These are phyloP conservation scores for Amblyteles armatorius DNA, from an alignment of 2,888 invertebrate genomes.

Conservation along the genomic window DNA sequence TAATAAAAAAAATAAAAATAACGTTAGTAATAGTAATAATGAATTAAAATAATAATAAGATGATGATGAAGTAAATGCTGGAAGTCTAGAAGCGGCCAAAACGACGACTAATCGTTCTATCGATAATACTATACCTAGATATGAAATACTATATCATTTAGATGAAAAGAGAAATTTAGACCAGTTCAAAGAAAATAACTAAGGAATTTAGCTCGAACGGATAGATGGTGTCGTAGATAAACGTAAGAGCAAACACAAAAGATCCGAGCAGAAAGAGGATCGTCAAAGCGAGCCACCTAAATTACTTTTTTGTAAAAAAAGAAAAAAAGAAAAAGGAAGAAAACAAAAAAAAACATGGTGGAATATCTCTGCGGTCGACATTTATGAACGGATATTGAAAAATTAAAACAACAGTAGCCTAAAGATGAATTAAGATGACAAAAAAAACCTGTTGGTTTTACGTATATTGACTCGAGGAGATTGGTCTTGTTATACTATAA, in stretches of 20 bases:
- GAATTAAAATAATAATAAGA: constrained; percentile 17
- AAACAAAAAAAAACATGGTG: constrained; percentile 40
- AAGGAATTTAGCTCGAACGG: constrained; percentile 55
- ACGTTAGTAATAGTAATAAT: constrained; percentile 37
- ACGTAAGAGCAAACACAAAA: constrained; percentile 15
- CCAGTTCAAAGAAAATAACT: constrained; percentile 43
- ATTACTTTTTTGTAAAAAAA: constrained; percentile 48
- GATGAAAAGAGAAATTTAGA: constrained; percentile 43
- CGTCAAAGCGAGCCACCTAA: background rate
- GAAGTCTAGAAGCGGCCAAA: constrained; percentile 82
- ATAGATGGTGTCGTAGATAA: constrained; percentile 14
- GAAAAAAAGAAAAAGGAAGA: constrained; percentile 41
- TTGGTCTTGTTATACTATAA: constrained; percentile 63
- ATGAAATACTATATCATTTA: constrained; percentile 51
- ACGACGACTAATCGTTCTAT: constrained; percentile 73
- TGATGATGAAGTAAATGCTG: constrained; percentile 49
- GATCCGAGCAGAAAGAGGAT: background rate
- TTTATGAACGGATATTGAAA: constrained; percentile 39
- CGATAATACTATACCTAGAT: constrained; percentile 71
- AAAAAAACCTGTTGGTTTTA: constrained; percentile 40
- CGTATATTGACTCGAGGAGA: constrained; percentile 52
- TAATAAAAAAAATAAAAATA: constrained; percentile 46
- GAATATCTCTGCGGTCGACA: constrained; percentile 32
- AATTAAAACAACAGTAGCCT: constrained; percentile 58
- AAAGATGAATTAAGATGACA: constrained; percentile 66